Base-by-base conservation (phyloP, 92 coral and sea anemone species). In the Galaxea fascicularis region DNA sequence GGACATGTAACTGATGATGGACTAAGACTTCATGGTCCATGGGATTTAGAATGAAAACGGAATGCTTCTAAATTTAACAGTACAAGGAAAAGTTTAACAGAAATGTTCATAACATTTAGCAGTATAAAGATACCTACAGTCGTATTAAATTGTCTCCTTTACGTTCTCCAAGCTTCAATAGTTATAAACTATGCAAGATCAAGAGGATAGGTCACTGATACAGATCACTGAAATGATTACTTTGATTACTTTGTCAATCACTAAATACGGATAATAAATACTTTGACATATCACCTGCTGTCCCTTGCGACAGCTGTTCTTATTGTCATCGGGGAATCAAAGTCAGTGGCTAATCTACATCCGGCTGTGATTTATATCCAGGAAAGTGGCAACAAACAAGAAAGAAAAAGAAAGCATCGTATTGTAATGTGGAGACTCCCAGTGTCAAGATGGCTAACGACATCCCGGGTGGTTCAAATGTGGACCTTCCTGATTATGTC, bases 241-340 rank as follows among this genome's bases (percentile, higher is more conserved):
- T 51, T 31, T 66, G 28, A 65, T 47, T 13, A 74, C 30, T 47
- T 28, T 28, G 65, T 17, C 14, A 4, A 29, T 29, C n/a, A 17
- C 25, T 28, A 74, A 47, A 65, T 66, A 25, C 27, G 49, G 69
- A 51, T 6, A 79, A 79, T 26, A 7, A 79, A 39, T 21, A 30
- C 65, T 79, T 47, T 65, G 84, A 51, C 84, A 66, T 63, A 9
- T 15, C 26, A 79, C 84, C 84, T 79, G 84, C 27, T 66, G 53
- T 60, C 14, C 41, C 41, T 35, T 35, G 6, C 2, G 2, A 35
- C 2, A 2, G 6, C 41, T 2, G 41, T 35, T 35, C 41, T 35
- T 35, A 35, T 35, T 35, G n/a, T 35, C 6, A 35, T 35, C 41
- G 41, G 41, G 41, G 41, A 35, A 6, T 35, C 2, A 35, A 35